phyloP scores from a whole-genome alignment of 2,888 invertebrate genomes.

The Teleiodes luculella region DNA sequence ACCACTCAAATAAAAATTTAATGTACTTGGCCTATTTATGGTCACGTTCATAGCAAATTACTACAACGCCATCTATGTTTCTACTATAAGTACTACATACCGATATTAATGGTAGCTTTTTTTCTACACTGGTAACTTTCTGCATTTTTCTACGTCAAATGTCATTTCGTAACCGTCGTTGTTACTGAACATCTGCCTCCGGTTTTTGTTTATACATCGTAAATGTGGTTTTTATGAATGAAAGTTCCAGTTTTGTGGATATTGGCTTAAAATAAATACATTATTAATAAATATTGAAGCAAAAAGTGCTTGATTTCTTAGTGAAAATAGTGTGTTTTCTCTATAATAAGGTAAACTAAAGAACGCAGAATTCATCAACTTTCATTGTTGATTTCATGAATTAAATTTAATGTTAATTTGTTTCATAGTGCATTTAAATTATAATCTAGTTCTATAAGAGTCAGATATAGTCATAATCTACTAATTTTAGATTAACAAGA shows the following conservation, averaged over 20 bases:
- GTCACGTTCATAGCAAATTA: too few species aligned
- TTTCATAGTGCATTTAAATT: neutral
- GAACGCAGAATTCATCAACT: neutral
- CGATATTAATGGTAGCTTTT: too few species aligned
- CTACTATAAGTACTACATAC: too few species aligned
- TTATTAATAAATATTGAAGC: neutral
- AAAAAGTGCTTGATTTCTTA: neutral
- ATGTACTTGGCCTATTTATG: too few species aligned
- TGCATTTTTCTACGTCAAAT: too few species aligned
- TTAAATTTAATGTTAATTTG: neutral
- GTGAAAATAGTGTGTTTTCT: neutral
- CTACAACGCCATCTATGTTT: too few species aligned
- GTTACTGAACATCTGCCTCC: conserved; percentile 51
- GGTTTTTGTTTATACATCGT: conserved; percentile 50
- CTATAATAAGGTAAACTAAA: neutral
- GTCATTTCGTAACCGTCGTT: conserved; percentile 42
- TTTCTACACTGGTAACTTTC: too few species aligned
- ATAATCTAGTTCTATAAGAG: neutral
- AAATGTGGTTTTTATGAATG: conserved; percentile 31
- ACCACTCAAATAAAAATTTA: too few species aligned
- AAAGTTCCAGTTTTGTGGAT: neutral
- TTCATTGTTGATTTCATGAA: neutral
- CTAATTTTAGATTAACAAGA: too few species aligned
- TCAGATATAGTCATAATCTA: neutral
- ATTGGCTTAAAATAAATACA: neutral